Percentiles rank a stretch among this genome's conserved stretches.
Conservation (phyloP, 2,797 vertebrate genomes). For the Ctenopoma multispine region DNA sequence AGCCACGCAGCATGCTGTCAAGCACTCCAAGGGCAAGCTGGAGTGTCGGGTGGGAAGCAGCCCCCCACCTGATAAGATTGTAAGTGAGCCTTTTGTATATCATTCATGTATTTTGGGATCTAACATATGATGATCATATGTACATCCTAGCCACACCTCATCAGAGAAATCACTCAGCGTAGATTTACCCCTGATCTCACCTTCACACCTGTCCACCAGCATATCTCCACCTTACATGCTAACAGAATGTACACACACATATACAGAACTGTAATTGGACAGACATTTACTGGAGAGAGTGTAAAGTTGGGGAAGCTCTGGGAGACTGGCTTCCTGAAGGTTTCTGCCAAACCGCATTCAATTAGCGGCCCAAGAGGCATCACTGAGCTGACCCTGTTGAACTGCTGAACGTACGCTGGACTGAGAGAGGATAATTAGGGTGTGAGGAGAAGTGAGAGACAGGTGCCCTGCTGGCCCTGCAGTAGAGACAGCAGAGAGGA, state of each 20-base stretch:
- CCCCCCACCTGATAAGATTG: slow-evolving; percentile 90
- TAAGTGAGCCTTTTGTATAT: slow-evolving; percentile 78
- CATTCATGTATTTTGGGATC: slow-evolving; percentile 40
- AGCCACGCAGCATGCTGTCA: slow-evolving; percentile 85
- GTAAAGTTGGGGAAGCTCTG: slow-evolving; percentile 53
- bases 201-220: slow-evolving; percentile 59
- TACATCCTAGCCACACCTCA: slow-evolving; percentile 22
- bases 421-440: slow-evolving; percentile 82
- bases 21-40: slow-evolving; percentile 90
- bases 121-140: slow-evolving; percentile 4
- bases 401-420: slow-evolving; percentile 68
- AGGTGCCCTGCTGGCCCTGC: slow-evolving; percentile 68
- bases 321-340: slow-evolving; percentile 64
- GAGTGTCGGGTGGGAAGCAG: slow-evolving; percentile 90
- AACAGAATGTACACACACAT: slow-evolving; percentile 44
- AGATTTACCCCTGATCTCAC: slow-evolving; percentile 65
- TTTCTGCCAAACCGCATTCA: slow-evolving; percentile 77
- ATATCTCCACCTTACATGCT: slow-evolving; percentile 38
- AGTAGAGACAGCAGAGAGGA: slow-evolving; percentile 52
- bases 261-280: slow-evolving; percentile 60
- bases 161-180: slow-evolving; percentile 24
- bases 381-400: slow-evolving; percentile 76
- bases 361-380: slow-evolving; percentile 80
- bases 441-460: slow-evolving; percentile 79
- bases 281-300: slow-evolving; percentile 45